Evolutionary conservation across 2,113 vertebrate genomes (phyloP).

Genomic region (Thermophis baileyi): DNA sequence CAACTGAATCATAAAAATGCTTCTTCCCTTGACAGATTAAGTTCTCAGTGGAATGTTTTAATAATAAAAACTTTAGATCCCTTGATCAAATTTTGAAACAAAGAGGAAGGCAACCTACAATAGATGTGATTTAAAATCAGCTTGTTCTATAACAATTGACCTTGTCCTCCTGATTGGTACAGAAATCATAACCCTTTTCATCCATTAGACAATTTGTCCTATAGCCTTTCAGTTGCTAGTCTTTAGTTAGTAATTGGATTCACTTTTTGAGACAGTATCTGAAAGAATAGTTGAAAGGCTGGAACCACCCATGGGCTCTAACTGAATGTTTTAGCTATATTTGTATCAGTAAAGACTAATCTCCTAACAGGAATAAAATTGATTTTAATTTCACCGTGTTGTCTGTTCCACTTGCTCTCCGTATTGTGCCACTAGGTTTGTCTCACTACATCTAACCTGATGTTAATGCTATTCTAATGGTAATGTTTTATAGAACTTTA

Average conservation of each 20-base stretch:
- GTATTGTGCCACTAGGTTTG: slow-evolving; percentile 39
- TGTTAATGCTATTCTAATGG: slow-evolving; percentile 25
- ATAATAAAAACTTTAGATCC: slow-evolving; percentile 70
- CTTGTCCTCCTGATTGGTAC: slow-evolving; percentile 73
- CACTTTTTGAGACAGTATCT: slow-evolving; percentile 66
- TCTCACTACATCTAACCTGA: slow-evolving; percentile 25
- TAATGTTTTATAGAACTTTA: background rate
- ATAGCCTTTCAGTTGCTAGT: slow-evolving; percentile 67
- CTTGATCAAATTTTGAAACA: slow-evolving; percentile 65
- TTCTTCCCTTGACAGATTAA: slow-evolving; percentile 51
- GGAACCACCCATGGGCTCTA: slow-evolving; percentile 63
- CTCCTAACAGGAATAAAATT: slow-evolving; percentile 50
- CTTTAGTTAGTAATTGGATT: slow-evolving; percentile 75
- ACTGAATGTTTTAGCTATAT: slow-evolving; percentile 70
- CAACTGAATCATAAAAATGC: slow-evolving; percentile 65
- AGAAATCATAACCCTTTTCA: slow-evolving; percentile 69
- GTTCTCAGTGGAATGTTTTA: slow-evolving; percentile 67
- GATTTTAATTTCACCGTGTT: slow-evolving; percentile 55
- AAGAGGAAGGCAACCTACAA: slow-evolving; percentile 60
- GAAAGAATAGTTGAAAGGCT: slow-evolving; percentile 68
- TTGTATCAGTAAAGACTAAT: slow-evolving; percentile 60
- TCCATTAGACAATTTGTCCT: slow-evolving; percentile 66
- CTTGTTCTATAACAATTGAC: slow-evolving; percentile 74
- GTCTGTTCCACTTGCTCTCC: slow-evolving; percentile 43
- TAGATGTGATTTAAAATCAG: slow-evolving; percentile 68